A percentile compares a stretch with the other conserved stretches of the same genome.
phyloP scores from a whole-genome alignment of 2,888 invertebrate species.

The Acanthococcus lagerstroemiae region DNA sequence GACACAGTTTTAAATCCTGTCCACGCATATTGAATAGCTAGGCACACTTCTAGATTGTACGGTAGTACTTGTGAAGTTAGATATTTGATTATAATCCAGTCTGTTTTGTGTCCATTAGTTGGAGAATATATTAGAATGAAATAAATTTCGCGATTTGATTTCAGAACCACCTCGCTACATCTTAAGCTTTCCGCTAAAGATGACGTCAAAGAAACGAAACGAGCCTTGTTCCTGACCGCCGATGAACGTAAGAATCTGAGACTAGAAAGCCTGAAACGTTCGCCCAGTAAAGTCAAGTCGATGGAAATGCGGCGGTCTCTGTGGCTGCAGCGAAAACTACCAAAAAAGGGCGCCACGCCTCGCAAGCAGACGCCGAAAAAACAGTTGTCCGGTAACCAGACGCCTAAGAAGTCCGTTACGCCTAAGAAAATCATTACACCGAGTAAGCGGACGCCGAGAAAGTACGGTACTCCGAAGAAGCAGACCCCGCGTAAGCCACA shows the following conservation, averaged over 20 bases:
- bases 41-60: too few relatives aligned
- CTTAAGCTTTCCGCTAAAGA: too few relatives aligned
- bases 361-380: constrained; percentile 17
- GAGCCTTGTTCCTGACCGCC: constrained; percentile 9
- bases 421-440: neutral
- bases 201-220: constrained; percentile 5
- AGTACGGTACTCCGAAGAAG: constrained; percentile 6
- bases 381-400: too few relatives aligned
- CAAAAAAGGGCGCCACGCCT: constrained; percentile 1
- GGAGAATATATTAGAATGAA: too few relatives aligned
- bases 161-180: too few relatives aligned
- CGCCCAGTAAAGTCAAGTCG: constrained; percentile 6
- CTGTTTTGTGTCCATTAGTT: too few relatives aligned
- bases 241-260: constrained; percentile 5
- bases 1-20: too few relatives aligned
- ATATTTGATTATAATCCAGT: too few relatives aligned
- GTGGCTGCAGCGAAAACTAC: constrained; percentile 10
- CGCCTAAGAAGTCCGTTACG: constrained; percentile 1
- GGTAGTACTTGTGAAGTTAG: too few relatives aligned
- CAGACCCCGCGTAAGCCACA: neutral
- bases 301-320: constrained; percentile 8
- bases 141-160: too few relatives aligned
- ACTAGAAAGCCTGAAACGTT: neutral
- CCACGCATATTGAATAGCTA: too few relatives aligned
- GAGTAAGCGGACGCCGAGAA: constrained; percentile 4